Conservation (phyloP, 2,113 vertebrate genomes). For the Saccopteryx leptura region DNA sequence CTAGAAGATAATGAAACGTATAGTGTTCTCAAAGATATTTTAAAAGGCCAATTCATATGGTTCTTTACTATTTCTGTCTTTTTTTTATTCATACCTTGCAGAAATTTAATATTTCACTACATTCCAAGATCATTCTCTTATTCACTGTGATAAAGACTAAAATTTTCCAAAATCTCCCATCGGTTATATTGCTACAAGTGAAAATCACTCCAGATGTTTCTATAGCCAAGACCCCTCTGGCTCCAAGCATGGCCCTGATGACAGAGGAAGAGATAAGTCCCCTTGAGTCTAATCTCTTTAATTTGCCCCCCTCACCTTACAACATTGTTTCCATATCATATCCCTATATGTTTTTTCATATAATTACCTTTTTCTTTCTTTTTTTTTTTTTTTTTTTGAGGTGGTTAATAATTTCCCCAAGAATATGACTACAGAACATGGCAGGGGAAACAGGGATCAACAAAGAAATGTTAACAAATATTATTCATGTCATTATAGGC, state of each 20-base stretch:
- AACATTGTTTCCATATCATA: background rate
- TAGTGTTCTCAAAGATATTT: background rate
- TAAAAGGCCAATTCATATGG: background rate
- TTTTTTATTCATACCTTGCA: background rate
- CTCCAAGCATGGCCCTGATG: background rate
- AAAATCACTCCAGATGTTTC: background rate
- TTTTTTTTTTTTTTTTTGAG: background rate
- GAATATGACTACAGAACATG: background rate
- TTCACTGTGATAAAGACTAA: conserved; percentile 1
- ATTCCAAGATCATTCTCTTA: background rate
- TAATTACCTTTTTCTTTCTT: background rate
- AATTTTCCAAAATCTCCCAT: background rate
- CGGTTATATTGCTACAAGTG: background rate
- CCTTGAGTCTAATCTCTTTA: background rate
- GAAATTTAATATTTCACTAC: background rate
- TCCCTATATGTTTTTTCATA: background rate
- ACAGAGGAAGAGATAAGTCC: background rate
- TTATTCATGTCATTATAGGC: background rate
- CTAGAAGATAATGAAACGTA: background rate
- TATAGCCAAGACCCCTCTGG: too few relatives aligned
- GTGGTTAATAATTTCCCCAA: background rate
- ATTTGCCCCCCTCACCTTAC: background rate
- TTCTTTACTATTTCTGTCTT: background rate
- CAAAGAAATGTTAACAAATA: background rate
- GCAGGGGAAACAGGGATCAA: background rate